Conservation (phyloP, 2,888 invertebrate genomes). For the Hypolimnas misippus region DNA sequence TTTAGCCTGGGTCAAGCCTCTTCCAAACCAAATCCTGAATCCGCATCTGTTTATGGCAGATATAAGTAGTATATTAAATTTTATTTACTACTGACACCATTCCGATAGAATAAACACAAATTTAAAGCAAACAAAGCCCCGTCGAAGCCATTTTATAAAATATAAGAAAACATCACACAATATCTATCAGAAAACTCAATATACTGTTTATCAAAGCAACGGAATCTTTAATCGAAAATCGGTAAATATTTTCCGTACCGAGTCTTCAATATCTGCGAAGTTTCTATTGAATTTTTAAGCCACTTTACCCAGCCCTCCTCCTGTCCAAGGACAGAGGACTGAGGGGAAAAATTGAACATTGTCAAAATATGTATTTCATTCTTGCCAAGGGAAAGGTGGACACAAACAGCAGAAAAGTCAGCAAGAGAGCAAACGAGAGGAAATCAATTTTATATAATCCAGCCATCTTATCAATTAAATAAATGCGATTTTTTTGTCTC, state of each 20-base stretch:
- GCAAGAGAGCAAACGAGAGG: too few relatives aligned
- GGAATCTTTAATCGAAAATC: conserved; percentile 32
- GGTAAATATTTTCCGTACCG: conserved; percentile 18
- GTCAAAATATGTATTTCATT: conserved; percentile 71
- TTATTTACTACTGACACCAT: too few relatives aligned
- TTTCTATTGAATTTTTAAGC: conserved; percentile 34
- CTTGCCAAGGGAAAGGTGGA: too few relatives aligned
- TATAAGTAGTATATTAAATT: too few relatives aligned
- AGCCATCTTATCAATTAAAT: too few relatives aligned
- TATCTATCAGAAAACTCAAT: conserved; percentile 9
- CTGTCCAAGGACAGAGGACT: conserved; percentile 41
- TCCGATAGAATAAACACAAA: not conserved
- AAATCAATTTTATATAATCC: too few relatives aligned
- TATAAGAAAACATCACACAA: not conserved
- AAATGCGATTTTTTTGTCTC: too few relatives aligned
- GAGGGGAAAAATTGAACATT: conserved; percentile 71
- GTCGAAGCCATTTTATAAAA: not conserved
- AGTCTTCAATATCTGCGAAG: conserved; percentile 28
- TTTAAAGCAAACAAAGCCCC: not conserved
- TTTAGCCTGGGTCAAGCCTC: too few relatives aligned
- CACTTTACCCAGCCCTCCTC: conserved; percentile 19
- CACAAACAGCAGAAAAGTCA: too few relatives aligned
- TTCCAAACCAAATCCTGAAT: too few relatives aligned
- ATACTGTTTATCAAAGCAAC: conserved; percentile 15
- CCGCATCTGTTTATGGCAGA: too few relatives aligned